Percentiles rank a stretch among this genome's conserved stretches.
Conservation (phyloP, 2,113 vertebrate species). For the Phyllostomus discolor region DNA sequence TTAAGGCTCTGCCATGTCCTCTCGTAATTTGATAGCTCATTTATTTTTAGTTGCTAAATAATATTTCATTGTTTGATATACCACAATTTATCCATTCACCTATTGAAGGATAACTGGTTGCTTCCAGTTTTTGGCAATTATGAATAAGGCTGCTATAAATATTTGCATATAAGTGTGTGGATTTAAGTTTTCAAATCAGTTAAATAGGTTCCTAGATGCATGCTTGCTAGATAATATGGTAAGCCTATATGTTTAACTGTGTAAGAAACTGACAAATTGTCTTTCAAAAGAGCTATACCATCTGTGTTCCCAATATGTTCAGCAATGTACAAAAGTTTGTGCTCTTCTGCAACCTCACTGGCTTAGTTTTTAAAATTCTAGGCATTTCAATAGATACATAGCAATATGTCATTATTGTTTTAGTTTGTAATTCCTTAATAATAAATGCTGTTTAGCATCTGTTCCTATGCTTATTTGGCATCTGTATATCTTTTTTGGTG, state of each 20-base stretch:
- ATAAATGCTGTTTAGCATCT: neutral
- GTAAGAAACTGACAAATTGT: neutral
- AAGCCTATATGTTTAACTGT: neutral
- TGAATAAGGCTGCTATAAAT: neutral
- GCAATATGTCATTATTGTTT: neutral
- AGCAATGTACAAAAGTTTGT: neutral
- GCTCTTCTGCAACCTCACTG: neutral
- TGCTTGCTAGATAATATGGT: neutral
- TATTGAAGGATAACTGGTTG: neutral
- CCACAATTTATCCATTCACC: no score
- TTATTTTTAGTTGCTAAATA: no score
- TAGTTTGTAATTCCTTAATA: neutral
- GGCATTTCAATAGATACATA: neutral
- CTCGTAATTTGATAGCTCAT: neutral
- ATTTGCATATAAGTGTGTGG: neutral
- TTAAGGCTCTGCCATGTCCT: neutral
- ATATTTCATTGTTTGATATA: no score
- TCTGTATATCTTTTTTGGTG: neutral
- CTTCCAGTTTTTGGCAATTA: neutral
- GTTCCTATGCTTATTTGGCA: neutral
- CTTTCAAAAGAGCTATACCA: neutral
- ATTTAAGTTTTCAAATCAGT: neutral
- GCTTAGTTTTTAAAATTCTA: neutral
- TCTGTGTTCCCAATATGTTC: neutral
- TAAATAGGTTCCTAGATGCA: neutral